phyloP scores from a whole-genome alignment of 2,797 vertebrate species.

The Parauchenoglanis punctatus region DNA sequence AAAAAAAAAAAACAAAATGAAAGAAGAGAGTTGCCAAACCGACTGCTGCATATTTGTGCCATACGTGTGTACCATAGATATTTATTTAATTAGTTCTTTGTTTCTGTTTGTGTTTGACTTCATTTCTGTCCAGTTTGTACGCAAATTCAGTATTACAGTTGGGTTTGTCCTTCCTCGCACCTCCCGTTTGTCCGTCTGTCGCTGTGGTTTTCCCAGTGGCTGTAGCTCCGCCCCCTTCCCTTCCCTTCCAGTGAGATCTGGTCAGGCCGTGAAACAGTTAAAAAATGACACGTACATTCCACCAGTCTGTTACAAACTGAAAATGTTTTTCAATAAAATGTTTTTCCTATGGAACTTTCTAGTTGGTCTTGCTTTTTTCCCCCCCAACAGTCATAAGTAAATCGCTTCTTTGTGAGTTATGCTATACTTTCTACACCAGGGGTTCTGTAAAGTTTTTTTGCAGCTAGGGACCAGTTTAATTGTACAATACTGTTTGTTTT shows the following conservation, averaged over 20 bases:
- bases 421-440: not conserved
- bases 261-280: slow-evolving; percentile 77
- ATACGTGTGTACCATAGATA: slow-evolving; percentile 99
- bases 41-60: slow-evolving; percentile 99
- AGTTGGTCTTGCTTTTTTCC: slow-evolving; percentile 36
- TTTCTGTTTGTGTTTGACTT: slow-evolving; percentile 72
- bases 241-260: slow-evolving; percentile 78
- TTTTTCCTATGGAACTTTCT: slow-evolving; percentile 96
- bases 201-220: slow-evolving; percentile 82
- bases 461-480: not conserved
- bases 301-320: slow-evolving; percentile 98
- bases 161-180: slow-evolving; percentile 76
- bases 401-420: not conserved
- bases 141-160: slow-evolving; percentile 97
- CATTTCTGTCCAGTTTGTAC: slow-evolving; percentile 92
- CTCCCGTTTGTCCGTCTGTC: slow-evolving; percentile 49
- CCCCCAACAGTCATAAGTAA: not conserved
- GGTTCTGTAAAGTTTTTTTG: not conserved
- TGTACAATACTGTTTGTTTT: not conserved
- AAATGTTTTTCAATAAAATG: slow-evolving; percentile 99
- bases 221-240: slow-evolving; percentile 75
- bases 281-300: slow-evolving; percentile 86
- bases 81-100: slow-evolving; percentile 89
- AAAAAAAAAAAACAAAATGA: slow-evolving; percentile 67
- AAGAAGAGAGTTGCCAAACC: slow-evolving; percentile 95